phyloP scores from a whole-genome alignment of 2,113 vertebrate species.

The Isichthys henryi region DNA sequence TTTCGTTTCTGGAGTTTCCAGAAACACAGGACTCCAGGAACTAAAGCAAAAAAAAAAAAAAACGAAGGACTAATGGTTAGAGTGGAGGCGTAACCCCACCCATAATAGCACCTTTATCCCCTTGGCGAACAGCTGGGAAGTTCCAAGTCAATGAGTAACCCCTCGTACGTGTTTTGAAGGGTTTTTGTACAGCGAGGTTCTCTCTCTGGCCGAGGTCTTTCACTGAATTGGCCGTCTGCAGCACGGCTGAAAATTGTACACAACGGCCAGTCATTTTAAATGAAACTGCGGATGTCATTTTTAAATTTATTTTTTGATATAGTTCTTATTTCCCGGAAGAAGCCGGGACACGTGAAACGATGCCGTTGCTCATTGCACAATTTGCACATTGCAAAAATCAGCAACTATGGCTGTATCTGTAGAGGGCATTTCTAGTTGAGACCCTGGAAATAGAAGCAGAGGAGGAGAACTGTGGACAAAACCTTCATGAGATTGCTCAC shows the following conservation, averaged over 20 bases:
- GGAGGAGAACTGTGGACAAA: background rate
- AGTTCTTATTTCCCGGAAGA: background rate
- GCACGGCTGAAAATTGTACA: background rate
- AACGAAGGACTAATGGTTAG: background rate
- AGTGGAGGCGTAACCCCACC: constrained; percentile 12
- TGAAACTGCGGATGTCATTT: background rate
- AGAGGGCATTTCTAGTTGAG: background rate
- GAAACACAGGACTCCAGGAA: constrained; percentile 33
- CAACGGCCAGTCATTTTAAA: background rate
- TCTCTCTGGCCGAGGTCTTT: background rate
- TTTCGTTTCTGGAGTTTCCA: constrained; percentile 42
- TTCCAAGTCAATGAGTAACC: constrained; percentile 65
- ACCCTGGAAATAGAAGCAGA: background rate
- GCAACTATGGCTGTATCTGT: background rate
- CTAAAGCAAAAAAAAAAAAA: constrained; percentile 18
- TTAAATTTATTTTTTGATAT: background rate
- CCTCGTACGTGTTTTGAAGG: constrained; percentile 33
- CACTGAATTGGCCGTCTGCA: background rate
- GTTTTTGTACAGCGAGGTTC: constrained; percentile 34
- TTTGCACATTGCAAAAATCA: background rate
- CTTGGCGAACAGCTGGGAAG: constrained; percentile 53
- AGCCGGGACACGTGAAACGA: background rate
- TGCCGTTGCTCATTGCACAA: background rate
- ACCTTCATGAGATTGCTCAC: background rate
- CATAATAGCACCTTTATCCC: constrained; percentile 12